Base-by-base conservation (phyloP, 1,140 invertebrate species). In the Zaprionus kolodkinae region DNA sequence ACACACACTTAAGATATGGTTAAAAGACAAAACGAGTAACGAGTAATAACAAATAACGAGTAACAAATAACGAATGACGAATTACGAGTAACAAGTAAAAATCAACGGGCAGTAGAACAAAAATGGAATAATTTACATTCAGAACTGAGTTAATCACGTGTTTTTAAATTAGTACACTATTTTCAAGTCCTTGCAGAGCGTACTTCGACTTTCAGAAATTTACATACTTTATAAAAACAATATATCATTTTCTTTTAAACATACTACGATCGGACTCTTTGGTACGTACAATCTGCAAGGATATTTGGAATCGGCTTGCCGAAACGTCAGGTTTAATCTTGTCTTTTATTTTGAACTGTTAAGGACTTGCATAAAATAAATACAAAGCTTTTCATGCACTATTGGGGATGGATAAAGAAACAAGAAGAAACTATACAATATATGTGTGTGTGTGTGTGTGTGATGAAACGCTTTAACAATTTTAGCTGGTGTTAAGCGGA, bases 31-130 rank as follows among this genome's bases (percentile, higher is more conserved):
- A 72, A 33, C 62, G 25, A 55, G 35, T 40, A 72, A 59, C 27
- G 54, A 70, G 35, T 11, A 7, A 35, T 11, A 54, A 43, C 36
- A 4, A 59, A 27, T 43, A 48, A 38, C 65, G 33, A 55, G 55
- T 55, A 76, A 63, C 13, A 12, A 43, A 30, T 17, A 62, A 62
- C 50, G 40, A 12, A 27, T 70, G 17, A 61, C 12, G 48, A 77
- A 50, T 35, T 12, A 55, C 36, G 54, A 54, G 50, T 56, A 76
- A 17, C 21, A 57, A 50, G 36, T 52, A 38, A 33, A 35, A 54
- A 73, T 57, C 38, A 65, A 72, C 25, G 38, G 38, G 13, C 13
- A 40, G 6, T 40, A 40, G 13, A 13, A 40, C 13, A 12, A 40
- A 30, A 30, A 45, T 45, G 7, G 7, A 15, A 15, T 45, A 0